Evolutionary conservation across 1,140 invertebrate species (phyloP), one percentile per base, ranked within the genome.

Genomic region (Drosophila elegans): DNA sequence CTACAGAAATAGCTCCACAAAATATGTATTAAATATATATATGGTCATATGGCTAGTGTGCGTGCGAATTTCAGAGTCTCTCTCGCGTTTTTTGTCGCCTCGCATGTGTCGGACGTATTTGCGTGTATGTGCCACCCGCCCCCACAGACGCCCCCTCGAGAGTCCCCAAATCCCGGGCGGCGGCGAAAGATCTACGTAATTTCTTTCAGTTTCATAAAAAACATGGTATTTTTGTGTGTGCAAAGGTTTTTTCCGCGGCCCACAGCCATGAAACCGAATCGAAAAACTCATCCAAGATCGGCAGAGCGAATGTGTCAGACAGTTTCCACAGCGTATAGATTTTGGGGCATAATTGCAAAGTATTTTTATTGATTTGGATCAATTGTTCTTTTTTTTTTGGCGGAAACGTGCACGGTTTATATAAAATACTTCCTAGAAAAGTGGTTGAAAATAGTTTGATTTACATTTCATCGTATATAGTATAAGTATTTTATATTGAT

Each of bases 181-280:
- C 80, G 71, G 80, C 80, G 48, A 84, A 78, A 84, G 71, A 83
- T 84, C 81, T 83, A 74, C 81, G 76, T 84, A 80, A 80, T 83
- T 84, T 67, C 29, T 80, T 69, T 45, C 11, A 41, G 39, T 59
- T 46, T 66, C 51, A 61, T 69, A 61, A 32, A 74, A 45, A 73
- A 39, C 16, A 21, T 36, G 7, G 27, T 67, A 27, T 60, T 45
- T 57, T 48, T 52, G 13, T 60, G 42, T 69, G 29, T 25, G 53
- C 36, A 72, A 74, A 59, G 74, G 73, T 71, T 57, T 78, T 69
- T 67, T 67, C 52, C 66, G 21, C 25, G 62, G 64, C 54, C 32
- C n/a, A 44, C 49, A 63, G 29, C 46, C 52, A 59, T 71, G 42
- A 39, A 71, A 72, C 16, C 29, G 29, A 32, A 69, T 48, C 55